A percentile compares a stretch with the other conserved stretches of the same genome.
Conservation (phyloP, 2,888 invertebrate species). For the Microctonus brassicae region DNA sequence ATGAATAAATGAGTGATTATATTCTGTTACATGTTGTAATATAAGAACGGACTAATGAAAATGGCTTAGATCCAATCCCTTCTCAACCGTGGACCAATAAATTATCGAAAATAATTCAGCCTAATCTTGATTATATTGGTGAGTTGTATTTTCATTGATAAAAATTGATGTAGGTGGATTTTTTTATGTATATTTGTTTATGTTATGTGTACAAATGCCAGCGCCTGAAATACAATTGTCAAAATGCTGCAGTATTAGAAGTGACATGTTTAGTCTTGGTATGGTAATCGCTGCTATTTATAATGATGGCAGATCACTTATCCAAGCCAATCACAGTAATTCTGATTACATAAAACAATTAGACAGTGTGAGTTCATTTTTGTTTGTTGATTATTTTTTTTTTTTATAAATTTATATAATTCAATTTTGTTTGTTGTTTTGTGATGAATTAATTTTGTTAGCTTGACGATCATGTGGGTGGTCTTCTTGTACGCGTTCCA, state of each 20-base stretch:
- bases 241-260: slow-evolving; percentile 85
- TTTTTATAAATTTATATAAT: slow-evolving; percentile 13
- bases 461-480: slow-evolving; percentile 86
- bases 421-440: neutral
- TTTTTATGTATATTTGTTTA: neutral
- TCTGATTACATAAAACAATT: slow-evolving; percentile 91
- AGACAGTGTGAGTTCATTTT: slow-evolving; percentile 82
- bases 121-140: slow-evolving; percentile 93
- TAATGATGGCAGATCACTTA: slow-evolving; percentile 89
- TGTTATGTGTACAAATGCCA: slow-evolving; percentile 59
- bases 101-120: slow-evolving; percentile 92
- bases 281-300: slow-evolving; percentile 94
- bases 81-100: slow-evolving; percentile 93
- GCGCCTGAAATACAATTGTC: slow-evolving; percentile 94
- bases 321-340: slow-evolving; percentile 91
- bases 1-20: no score
- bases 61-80: slow-evolving; percentile 72
- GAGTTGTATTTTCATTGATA: slow-evolving; percentile 58
- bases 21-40: no score
- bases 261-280: slow-evolving; percentile 97
- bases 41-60: slow-evolving; percentile 75
- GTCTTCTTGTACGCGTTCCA: slow-evolving; percentile 84
- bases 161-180: no score
- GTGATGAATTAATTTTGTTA: slow-evolving; percentile 67
- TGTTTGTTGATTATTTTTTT: no score